These are phyloP conservation scores for Vidua macroura DNA, from an alignment of 2,113 vertebrate genomes.

Conservation along the genomic window DNA sequence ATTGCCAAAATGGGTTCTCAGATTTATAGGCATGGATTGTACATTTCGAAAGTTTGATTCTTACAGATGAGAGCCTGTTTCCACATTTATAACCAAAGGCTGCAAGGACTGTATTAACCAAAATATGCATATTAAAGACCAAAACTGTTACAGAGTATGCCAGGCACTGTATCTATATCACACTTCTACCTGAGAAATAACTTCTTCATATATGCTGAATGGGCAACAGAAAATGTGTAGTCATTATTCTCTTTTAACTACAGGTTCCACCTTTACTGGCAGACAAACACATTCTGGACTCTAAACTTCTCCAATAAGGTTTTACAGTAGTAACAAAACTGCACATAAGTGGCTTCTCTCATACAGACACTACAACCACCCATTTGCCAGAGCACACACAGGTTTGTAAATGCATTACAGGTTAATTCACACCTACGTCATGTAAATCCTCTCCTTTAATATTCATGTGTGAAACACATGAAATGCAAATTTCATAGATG, in stretches of 20 bases:
- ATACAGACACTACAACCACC: background rate
- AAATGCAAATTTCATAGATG: background rate
- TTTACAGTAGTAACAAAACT: background rate
- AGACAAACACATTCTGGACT: background rate
- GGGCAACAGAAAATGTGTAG: background rate
- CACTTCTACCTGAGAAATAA: background rate
- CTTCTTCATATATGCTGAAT: background rate
- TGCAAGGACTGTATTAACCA: background rate
- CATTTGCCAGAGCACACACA: background rate
- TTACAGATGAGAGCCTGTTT: background rate
- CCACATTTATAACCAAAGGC: background rate
- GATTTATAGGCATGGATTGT: background rate
- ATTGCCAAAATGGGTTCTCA: background rate
- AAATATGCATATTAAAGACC: background rate
- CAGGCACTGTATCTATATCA: background rate
- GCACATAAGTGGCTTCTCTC: background rate
- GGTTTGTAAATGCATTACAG: background rate
- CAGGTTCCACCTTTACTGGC: background rate
- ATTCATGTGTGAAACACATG: background rate
- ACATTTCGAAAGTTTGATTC: background rate
- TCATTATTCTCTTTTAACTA: background rate
- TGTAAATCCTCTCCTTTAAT: constrained; percentile 2
- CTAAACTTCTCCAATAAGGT: background rate
- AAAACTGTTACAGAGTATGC: background rate
- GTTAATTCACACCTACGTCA: background rate